A percentile compares a stretch with the other conserved stretches of the same genome.
Evolutionary conservation across 2,888 invertebrate species (phyloP).

Genomic region (Drosophila bunnanda): DNA sequence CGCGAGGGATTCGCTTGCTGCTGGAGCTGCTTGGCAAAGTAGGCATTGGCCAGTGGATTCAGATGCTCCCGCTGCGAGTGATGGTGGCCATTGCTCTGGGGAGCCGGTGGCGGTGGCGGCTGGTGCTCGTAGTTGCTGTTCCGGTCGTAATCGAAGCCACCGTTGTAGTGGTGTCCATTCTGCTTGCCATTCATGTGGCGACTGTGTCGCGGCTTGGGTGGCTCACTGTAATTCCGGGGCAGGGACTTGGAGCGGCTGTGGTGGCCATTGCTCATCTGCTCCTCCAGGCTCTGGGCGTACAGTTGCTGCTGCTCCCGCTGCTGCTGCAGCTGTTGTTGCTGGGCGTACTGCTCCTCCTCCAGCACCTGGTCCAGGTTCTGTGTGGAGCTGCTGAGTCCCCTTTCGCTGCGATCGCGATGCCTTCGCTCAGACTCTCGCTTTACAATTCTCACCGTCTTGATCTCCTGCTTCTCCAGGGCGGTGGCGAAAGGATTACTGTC

Average conservation of each 20-base stretch:
- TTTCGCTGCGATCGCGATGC: slow-evolving; percentile 91
- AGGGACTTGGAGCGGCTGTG: slow-evolving; percentile 86
- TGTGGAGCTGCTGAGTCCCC: slow-evolving; percentile 85
- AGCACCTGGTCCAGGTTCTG: slow-evolving; percentile 85
- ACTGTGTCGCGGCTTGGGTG: slow-evolving; percentile 75
- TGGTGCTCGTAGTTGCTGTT: slow-evolving; percentile 81
- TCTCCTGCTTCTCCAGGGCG: slow-evolving; percentile 93
- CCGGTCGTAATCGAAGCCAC: slow-evolving; percentile 78
- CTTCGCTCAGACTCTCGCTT: slow-evolving; percentile 95
- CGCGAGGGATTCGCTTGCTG: slow-evolving; percentile 72
- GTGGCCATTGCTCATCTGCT: slow-evolving; percentile 74
- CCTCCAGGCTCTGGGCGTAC: slow-evolving; percentile 72
- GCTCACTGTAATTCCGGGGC: slow-evolving; percentile 85
- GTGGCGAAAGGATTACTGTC: slow-evolving; percentile 85
- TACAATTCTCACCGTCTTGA: slow-evolving; percentile 96
- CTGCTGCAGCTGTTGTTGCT: slow-evolving; percentile 53
- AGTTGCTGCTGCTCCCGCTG: slow-evolving; percentile 52
- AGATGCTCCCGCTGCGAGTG: slow-evolving; percentile 68
- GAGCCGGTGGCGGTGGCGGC: slow-evolving; percentile 73
- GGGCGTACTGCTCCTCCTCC: slow-evolving; percentile 83
- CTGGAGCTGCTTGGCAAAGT: slow-evolving; percentile 81
- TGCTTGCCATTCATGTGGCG: slow-evolving; percentile 66
- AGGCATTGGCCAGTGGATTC: slow-evolving; percentile 81
- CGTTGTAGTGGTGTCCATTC: slow-evolving; percentile 61
- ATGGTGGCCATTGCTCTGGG: slow-evolving; percentile 75